A percentile compares a stretch with the other conserved stretches of the same genome.
These are phyloP conservation scores for Arbacia lixula DNA, from an alignment of 53 echinoderm and acorn worm species.

Conservation along the genomic window DNA sequence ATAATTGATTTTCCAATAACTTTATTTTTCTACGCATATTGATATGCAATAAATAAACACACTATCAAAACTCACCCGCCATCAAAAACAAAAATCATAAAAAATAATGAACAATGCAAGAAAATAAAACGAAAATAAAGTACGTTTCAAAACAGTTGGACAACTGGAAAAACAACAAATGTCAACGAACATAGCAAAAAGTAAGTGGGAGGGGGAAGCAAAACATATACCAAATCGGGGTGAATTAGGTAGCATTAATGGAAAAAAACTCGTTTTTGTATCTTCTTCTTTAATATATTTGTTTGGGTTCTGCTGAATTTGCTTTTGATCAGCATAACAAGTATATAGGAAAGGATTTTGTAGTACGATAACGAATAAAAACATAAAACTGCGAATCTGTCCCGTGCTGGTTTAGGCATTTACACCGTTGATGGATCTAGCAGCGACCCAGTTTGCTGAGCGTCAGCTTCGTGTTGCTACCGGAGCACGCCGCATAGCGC, in stretches of 20 bases:
- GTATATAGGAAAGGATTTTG: too few species aligned
- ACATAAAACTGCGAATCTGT: background rate
- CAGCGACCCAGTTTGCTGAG: conserved; percentile 18
- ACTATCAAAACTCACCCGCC: conserved; percentile 24
- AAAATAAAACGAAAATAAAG: background rate
- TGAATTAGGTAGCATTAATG: too few species aligned
- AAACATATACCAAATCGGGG: too few species aligned
- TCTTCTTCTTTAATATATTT: too few species aligned
- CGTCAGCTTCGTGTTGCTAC: background rate
- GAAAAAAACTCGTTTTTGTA: too few species aligned
- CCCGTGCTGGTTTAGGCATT: too few species aligned
- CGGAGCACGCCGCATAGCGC: conserved; percentile 35
- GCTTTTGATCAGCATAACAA: too few species aligned
- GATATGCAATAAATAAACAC: conserved; percentile 27
- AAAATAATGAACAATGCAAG: background rate
- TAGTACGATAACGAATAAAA: background rate
- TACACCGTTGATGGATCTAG: too few species aligned
- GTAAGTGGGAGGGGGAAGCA: too few species aligned
- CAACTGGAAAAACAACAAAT: conserved; percentile 3
- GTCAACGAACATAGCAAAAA: too few species aligned
- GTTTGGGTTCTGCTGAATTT: too few species aligned
- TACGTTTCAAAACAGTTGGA: conserved; percentile 9
- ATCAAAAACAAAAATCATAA: conserved; percentile 13
- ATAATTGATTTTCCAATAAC: conserved; percentile 4
- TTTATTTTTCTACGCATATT: conserved; percentile 32